Percentiles rank a stretch among this genome's conserved stretches.
Conservation (phyloP, 2,113 vertebrate genomes). For the Cranoglanis bouderius region DNA sequence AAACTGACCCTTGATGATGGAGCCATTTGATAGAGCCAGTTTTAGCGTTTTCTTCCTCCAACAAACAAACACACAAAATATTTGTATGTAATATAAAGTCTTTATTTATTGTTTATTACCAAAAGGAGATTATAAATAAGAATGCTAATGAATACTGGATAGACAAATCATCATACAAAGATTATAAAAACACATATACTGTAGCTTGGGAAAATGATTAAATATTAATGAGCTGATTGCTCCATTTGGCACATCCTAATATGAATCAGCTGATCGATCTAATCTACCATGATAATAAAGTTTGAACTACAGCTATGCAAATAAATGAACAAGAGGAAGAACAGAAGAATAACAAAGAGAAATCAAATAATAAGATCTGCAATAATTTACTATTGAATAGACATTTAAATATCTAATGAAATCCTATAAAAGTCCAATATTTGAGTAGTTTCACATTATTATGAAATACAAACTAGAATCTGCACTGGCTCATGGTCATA, state of each 20-base stretch:
- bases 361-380: neutral
- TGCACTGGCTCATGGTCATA: neutral
- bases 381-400: neutral
- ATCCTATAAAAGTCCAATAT: slow-evolving; percentile 5
- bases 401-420: slow-evolving; percentile 1
- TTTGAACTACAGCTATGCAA: neutral
- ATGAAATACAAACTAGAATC: neutral
- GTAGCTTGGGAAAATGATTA: neutral
- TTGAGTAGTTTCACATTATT: slow-evolving; percentile 17
- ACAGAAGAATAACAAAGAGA: neutral
- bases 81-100: slow-evolving; percentile 29
- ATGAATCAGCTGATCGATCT: neutral
- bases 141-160: neutral
- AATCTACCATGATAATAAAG: neutral
- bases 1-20: no score
- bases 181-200: neutral
- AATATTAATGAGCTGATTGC: neutral
- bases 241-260: slow-evolving; percentile 22
- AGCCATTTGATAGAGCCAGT: neutral
- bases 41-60: neutral
- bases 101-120: slow-evolving; percentile 45
- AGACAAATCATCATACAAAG: neutral
- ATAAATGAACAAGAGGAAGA: neutral
- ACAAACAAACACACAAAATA: neutral
- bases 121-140: slow-evolving; percentile 9